Evolutionary conservation across 2,888 invertebrate genomes (phyloP).

Genomic region (Metopia argyrocephala): DNA sequence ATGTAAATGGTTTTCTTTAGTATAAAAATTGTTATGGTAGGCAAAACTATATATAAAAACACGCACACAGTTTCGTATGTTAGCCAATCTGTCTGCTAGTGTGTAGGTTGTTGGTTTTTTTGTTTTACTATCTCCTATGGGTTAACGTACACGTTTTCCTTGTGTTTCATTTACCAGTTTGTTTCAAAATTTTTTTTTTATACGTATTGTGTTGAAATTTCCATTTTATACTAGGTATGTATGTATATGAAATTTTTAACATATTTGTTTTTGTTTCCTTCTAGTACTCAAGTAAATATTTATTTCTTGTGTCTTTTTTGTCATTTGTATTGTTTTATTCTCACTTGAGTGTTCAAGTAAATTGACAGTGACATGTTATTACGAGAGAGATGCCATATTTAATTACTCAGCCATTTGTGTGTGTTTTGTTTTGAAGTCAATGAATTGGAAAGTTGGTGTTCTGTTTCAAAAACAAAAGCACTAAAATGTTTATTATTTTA

Average conservation of each 20-base stretch:
- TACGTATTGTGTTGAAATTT: constrained; percentile 10
- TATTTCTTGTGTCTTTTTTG: constrained; percentile 3
- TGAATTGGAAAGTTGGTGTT: constrained; percentile 2
- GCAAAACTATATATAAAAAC: not conserved
- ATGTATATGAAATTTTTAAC: not conserved
- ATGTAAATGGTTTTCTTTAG: not conserved
- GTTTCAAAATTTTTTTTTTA: constrained; percentile 31
- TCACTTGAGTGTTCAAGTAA: constrained; percentile 3
- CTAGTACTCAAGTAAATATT: constrained; percentile 11
- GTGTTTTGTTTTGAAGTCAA: not conserved
- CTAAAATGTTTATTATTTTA: not conserved
- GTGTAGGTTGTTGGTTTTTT: not conserved
- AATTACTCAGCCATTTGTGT: not conserved
- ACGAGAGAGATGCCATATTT: constrained; percentile 26
- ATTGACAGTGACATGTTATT: constrained; percentile 19
- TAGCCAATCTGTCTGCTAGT: not conserved
- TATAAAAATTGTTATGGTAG: not conserved
- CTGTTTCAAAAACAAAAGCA: constrained; percentile 4
- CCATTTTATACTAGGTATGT: too few relatives aligned
- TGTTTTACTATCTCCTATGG: not conserved
- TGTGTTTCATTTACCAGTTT: constrained; percentile 47
- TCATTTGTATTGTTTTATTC: not conserved
- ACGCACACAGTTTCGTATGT: not conserved
- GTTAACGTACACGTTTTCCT: constrained; percentile 52
- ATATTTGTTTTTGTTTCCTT: not conserved